phyloP scores from a whole-genome alignment of 2,113 vertebrate genomes.

The Herpetotheres cachinnans region DNA sequence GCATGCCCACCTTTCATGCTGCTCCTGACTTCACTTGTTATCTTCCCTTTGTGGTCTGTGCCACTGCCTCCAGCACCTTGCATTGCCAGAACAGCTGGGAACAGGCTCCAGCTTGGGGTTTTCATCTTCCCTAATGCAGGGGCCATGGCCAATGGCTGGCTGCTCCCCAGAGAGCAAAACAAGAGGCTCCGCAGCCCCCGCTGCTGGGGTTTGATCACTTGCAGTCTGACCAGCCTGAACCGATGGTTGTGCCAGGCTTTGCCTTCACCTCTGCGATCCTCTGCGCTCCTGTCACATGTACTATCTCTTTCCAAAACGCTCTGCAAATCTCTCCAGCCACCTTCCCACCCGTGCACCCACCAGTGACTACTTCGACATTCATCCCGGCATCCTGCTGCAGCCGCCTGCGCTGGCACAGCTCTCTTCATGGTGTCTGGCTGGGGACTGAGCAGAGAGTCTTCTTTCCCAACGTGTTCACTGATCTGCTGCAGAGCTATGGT shows the following conservation, averaged over 20 bases:
- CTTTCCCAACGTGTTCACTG: neutral
- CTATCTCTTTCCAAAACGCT: neutral
- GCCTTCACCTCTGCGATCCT: neutral
- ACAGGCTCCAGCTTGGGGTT: neutral
- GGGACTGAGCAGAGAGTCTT: neutral
- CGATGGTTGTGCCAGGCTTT: neutral
- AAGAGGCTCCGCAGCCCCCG: fast-evolving
- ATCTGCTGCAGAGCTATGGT: neutral
- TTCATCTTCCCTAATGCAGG: neutral
- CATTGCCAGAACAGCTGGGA: fast-evolving
- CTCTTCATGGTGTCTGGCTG: neutral
- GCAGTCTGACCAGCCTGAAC: fast-evolving
- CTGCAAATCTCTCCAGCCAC: neutral
- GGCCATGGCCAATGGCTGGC: fast-evolving
- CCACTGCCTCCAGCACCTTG: neutral
- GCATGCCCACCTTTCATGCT: neutral
- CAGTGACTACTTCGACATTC: neutral
- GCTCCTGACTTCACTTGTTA: neutral
- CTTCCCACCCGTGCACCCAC: neutral
- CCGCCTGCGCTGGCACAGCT: fast-evolving
- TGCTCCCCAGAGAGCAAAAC: neutral
- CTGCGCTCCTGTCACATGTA: fast-evolving
- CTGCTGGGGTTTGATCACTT: neutral
- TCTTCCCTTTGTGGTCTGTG: fast-evolving
- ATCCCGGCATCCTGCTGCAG: neutral